A percentile compares a stretch with the other conserved stretches of the same genome.
Conservation (phyloP, 2,113 vertebrate genomes). For the Aegypius monachus region DNA sequence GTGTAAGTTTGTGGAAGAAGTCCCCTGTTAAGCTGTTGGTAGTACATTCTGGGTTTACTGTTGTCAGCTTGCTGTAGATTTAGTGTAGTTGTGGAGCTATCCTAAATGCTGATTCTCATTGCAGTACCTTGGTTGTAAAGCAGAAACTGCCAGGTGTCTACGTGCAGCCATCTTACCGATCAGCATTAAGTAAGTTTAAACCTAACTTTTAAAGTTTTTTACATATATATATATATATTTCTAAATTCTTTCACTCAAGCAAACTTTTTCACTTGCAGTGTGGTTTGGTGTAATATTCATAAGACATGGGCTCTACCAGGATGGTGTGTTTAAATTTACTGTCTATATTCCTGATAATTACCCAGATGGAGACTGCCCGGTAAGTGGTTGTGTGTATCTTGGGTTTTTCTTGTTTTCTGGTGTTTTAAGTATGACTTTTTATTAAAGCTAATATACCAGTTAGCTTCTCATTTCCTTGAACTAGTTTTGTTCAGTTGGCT, state of each 20-base stretch:
- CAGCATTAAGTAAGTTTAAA: conserved; percentile 89
- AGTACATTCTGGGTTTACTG: background rate
- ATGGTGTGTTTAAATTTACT: conserved; percentile 98
- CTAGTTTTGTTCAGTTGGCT: background rate
- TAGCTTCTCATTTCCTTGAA: background rate
- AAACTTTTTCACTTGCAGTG: conserved; percentile 75
- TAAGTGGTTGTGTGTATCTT: conserved; percentile 56
- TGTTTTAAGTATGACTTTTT: background rate
- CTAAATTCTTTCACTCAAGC: background rate
- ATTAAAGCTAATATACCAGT: background rate
- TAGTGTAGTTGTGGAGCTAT: background rate
- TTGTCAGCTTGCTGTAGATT: background rate
- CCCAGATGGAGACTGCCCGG: conserved; percentile 95
- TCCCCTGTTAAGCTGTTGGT: background rate
- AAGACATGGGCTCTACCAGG: conserved; percentile 94
- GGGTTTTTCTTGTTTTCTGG: background rate
- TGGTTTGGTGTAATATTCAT: conserved; percentile 99
- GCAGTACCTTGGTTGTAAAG: conserved; percentile 93
- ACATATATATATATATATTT: background rate
- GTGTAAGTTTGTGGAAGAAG: background rate
- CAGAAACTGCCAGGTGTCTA: conserved; percentile 97
- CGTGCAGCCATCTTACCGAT: conserved; percentile 94
- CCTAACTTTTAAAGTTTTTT: background rate
- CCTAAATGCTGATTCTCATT: conserved; percentile 47
- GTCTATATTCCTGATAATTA: conserved; percentile 99